Base-by-base conservation (phyloP, 2,113 vertebrate genomes). In the Nyctereutes procyonoides region DNA sequence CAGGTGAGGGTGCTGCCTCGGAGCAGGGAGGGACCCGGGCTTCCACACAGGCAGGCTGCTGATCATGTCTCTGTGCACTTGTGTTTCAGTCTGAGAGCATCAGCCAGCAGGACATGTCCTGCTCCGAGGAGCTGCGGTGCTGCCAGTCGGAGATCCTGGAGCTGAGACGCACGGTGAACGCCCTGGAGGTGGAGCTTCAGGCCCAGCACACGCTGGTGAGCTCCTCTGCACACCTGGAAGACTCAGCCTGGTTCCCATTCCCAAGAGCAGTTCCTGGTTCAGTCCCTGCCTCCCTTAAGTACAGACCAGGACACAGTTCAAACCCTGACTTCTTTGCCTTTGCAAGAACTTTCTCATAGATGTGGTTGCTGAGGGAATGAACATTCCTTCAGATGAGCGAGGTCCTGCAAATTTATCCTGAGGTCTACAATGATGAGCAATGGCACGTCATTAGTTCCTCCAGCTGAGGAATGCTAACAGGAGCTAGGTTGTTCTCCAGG, bases 171-270 rank as follows among this genome's bases (percentile, higher is more conserved):
- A 79, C 17, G 0, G 83, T 95, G 22, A 95, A 97, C 0, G 98
- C 99, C 13, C 95, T 99, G 96, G 98, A 99, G 97, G 99, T 99
- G 5, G 99, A 99, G 58, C 97, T 98, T 88, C 99, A 99, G 95
- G 99, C 98, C 65, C 99, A 99, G 98, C 99, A 89, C 95, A 99
- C 92, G 83, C 95, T 99, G 99, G 99, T 99, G 95, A 98, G 99
- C 93, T 74, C n/a, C 76, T 60, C 1, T 1, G 56, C 0, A 0
- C 5, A 11, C 8, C 0, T 48, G 12, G 51, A 67, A 32, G 12
- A 12, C 55, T 56, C 32, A 3, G 30, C 26, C 28, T 14, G 60
- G 58, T 43, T 77, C 7, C 38, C 28, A 16, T 6, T 53, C 8
- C 53, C 6, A 30, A 3, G 16, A n/a, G 13, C 38, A 53, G 32